phyloP scores from a whole-genome alignment of 2,888 invertebrate genomes.

The Crioceris asparagi region DNA sequence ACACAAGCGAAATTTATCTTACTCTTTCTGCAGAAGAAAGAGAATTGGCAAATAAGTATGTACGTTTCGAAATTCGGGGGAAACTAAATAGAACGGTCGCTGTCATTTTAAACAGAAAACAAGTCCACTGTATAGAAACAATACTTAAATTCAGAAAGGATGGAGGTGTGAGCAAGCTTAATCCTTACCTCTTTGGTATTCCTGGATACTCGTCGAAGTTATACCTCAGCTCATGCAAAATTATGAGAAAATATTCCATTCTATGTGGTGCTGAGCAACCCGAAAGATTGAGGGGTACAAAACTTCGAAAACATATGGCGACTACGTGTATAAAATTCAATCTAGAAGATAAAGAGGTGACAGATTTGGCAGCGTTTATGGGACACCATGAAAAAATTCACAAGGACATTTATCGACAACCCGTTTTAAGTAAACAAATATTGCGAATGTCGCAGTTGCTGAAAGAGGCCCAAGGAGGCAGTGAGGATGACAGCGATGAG shows the following conservation, averaged over 20 bases:
- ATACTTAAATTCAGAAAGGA: conserved; percentile 6
- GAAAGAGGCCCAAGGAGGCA: conserved; percentile 15
- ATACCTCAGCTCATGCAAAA: conserved; percentile 19
- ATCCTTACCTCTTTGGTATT: conserved; percentile 14
- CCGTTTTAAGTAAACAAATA: conserved; percentile 17
- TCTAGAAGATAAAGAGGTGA: conserved; percentile 19
- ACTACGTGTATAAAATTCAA: conserved; percentile 19
- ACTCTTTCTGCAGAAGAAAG: conserved; percentile 1
- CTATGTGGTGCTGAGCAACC: conserved; percentile 21
- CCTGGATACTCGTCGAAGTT: neutral
- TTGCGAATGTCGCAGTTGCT: conserved; percentile 18
- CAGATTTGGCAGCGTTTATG: conserved; percentile 21
- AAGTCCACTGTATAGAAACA: conserved; percentile 6
- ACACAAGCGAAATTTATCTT: conserved; percentile 2
- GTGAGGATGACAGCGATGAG: conserved; percentile 3
- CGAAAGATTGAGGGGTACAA: conserved; percentile 17
- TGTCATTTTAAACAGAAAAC: conserved; percentile 7
- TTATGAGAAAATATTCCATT: conserved; percentile 18
- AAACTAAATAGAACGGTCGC: conserved; percentile 8
- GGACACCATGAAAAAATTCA: conserved; percentile 24
- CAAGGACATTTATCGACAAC: conserved; percentile 19
- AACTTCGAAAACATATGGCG: conserved; percentile 22
- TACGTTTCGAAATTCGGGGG: conserved; percentile 7
- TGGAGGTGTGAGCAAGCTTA: conserved; percentile 7
- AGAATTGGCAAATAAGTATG: conserved; percentile 7